Evolutionary conservation across 2,888 invertebrate species (phyloP), one percentile per base, ranked within the genome.

Genomic region (Germaria angustata): DNA sequence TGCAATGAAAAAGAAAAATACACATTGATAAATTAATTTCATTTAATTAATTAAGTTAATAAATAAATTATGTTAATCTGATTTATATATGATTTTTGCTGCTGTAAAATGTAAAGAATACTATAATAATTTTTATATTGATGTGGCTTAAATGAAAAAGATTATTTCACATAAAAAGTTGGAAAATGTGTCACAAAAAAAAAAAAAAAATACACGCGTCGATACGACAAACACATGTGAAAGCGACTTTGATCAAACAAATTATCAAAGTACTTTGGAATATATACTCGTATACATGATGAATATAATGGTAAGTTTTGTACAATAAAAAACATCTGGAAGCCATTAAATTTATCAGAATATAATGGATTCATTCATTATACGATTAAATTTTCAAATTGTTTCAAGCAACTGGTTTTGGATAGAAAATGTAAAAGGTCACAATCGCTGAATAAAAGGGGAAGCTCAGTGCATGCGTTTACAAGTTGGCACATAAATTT

Each of bases 11-110:
- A 55, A 51, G 57, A 22, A 41, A 53, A 44, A 72, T 59, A 49
- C 17, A 4, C 17, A 49, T 63, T 5, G 61, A 63, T 69, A 28
- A 71, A 63, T 77, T 57, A 72, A 75, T 17, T 59, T 28, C 4
- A 41, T 57, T 72, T 49, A 65, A 66, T 79, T 63, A 57, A 65
- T 57, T 72, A 65, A 71, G 65, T 79, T 39, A 66, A 59, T 57
- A 65, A 57, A 36, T 44, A 44, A 65, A 51, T 11, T 78, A 39
- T 65, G 9, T 71, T 71, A 39, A 65, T 20, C 59, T 61, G 15
- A 57, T 68, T 49, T 51, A 46, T 11, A 53, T 4, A 68, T 61
- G 59, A 24, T 53, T 69, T 51, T 22, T 28, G 17, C 13, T 34
- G 24, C 41, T 32, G 41, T 9, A 8, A 61, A 57, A 34, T 28